phyloP scores from a whole-genome alignment of 2,113 vertebrate genomes.

The Myotis davidii region DNA sequence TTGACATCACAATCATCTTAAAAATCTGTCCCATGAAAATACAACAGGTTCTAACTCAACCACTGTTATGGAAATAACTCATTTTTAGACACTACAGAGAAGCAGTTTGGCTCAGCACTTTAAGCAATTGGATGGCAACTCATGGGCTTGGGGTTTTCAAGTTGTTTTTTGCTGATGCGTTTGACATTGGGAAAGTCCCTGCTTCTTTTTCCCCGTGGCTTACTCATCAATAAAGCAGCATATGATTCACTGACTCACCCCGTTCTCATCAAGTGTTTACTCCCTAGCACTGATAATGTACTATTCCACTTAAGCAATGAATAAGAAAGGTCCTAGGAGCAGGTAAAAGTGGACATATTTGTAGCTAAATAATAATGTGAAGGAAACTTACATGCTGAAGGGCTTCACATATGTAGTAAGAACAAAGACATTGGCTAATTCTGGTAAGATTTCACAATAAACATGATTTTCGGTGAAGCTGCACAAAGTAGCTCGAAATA shows the following conservation, averaged over 20 bases:
- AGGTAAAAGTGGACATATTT: not conserved
- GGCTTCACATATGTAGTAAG: not conserved
- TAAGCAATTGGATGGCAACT: not conserved
- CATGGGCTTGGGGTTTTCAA: not conserved
- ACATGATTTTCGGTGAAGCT: not conserved
- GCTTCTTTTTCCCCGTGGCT: not conserved
- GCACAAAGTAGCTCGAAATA: not conserved
- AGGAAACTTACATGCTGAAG: not conserved
- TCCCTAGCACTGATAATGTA: not conserved
- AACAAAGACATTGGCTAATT: not conserved
- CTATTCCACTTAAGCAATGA: not conserved
- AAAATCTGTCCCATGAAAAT: not conserved
- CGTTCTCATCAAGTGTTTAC: not conserved
- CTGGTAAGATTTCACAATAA: constrained; percentile 10
- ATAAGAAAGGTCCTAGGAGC: not conserved
- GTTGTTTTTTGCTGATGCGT: not conserved
- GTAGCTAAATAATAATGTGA: constrained; percentile 18
- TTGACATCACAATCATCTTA: not conserved
- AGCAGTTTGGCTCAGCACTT: not conserved
- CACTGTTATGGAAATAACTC: not conserved
- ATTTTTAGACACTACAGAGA: constrained; percentile 44
- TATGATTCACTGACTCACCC: not conserved
- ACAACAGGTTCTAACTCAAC: constrained; percentile 16
- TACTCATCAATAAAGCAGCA: not conserved
- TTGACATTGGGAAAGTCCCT: not conserved